A percentile compares a stretch with the other conserved stretches of the same genome.
Evolutionary conservation across 2,113 vertebrate genomes (phyloP).

Genomic region (Rattus norvegicus): DNA sequence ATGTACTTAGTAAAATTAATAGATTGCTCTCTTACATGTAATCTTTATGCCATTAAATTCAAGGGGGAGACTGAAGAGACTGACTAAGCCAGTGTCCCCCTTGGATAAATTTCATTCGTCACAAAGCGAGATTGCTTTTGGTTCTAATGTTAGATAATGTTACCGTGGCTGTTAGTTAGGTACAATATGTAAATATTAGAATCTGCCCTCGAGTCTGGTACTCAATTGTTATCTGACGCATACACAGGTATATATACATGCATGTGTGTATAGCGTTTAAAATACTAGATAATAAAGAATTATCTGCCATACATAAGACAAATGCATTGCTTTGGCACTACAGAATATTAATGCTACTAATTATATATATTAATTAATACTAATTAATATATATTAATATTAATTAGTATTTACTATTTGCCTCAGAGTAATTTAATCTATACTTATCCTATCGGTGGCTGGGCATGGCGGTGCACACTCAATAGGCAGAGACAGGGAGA

Average conservation of each 20-base stretch:
- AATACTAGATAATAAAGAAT: not conserved
- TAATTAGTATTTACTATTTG: not conserved
- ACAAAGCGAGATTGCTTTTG: constrained; percentile 72
- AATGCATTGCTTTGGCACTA: not conserved
- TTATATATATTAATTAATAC: no score
- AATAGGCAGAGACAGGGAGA: not conserved
- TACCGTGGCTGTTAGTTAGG: constrained; percentile 93
- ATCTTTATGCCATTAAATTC: constrained; percentile 63
- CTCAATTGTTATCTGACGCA: constrained; percentile 24
- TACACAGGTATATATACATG: not conserved
- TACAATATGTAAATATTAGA: constrained; percentile 90
- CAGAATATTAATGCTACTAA: not conserved
- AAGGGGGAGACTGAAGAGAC: constrained; percentile 54
- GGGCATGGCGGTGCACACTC: not conserved
- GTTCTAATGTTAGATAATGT: constrained; percentile 81
- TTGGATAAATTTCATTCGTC: constrained; percentile 60
- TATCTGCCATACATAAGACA: not conserved
- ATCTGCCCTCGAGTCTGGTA: constrained; percentile 53
- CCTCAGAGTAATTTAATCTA: not conserved
- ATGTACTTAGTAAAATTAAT: constrained; percentile 77
- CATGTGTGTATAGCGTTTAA: not conserved
- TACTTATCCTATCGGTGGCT: not conserved
- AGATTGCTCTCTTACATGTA: constrained; percentile 64
- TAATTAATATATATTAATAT: no score
- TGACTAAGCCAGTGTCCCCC: not conserved